Base-by-base conservation (phyloP, 2,797 vertebrate genomes). In the Acropternis orthonyx region DNA sequence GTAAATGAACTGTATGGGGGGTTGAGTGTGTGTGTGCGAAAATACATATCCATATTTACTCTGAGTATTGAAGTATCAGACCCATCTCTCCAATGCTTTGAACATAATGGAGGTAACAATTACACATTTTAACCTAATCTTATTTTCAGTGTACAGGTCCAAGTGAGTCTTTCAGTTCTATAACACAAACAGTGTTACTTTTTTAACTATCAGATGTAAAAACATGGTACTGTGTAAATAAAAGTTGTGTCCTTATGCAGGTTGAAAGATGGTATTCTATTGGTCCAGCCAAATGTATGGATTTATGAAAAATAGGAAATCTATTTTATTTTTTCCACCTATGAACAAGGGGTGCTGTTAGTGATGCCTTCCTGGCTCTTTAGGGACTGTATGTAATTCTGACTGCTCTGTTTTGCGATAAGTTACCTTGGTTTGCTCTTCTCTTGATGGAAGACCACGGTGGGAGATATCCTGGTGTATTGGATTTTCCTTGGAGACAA, bases 1-100 rank as follows among this genome's bases (percentile, higher is more conserved):
- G 19, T 59, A 48, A 7, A 52, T 15, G 1, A 65, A 55, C 15
- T 39, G 3, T 32, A 3, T 30, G 32, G 7, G 7, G 2, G 2
- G 2, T 43, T 39, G 18, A 28, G 12, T n/a, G 3, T 26, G 14
- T 36, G 3, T 27, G 16, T 32, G 9, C 69, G 17, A 20, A 20
- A 69, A 43, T 44, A n/a, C 0, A 5, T 20, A 21, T 2, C 10
- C 0, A 2, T 10, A 6, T 32, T 10, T 81, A 6, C 21, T 14
- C 10, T 65, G 10, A 48, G 39, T 54, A 54, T 1, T 28, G 23
- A 69, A 58, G 16, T 7, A 13, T 77, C 46, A 66, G 26, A 44
- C 28, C 6, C 32, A 4, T 36, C 10, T 69, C 19, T 84, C 14
- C 9, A 65, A 39, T 28, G 7, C 54, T 65, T 80, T 59, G 51